Evolutionary conservation across 2,113 vertebrate genomes (phyloP).

Genomic region (Perccottus glenii): DNA sequence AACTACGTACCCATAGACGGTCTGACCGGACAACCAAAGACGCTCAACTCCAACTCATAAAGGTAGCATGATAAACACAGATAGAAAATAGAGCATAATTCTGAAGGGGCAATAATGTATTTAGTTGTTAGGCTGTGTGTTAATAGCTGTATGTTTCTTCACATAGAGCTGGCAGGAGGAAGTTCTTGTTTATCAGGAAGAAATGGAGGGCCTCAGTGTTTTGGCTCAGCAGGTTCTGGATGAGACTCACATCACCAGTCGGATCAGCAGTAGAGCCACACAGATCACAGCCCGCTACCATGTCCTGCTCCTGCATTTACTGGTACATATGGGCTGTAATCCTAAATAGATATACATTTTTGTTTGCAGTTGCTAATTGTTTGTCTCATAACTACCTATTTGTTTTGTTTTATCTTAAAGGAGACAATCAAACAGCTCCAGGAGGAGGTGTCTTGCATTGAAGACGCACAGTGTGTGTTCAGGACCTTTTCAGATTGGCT

Average conservation of each 20-base stretch:
- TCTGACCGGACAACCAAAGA: slow-evolving; percentile 87
- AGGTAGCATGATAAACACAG: slow-evolving; percentile 75
- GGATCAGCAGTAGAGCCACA: slow-evolving; percentile 87
- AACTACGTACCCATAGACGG: slow-evolving; percentile 77
- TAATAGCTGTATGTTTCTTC: slow-evolving; percentile 2
- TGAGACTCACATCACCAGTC: slow-evolving; percentile 85
- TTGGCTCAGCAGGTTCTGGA: slow-evolving; percentile 93
- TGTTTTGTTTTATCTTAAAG: slow-evolving; percentile 64
- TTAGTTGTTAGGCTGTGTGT: background rate
- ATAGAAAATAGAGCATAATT: too few species aligned
- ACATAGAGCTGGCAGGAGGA: slow-evolving; percentile 92
- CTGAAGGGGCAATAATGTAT: background rate
- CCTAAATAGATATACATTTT: background rate
- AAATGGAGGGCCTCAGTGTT: slow-evolving; percentile 89
- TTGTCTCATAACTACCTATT: background rate
- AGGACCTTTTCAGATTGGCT: slow-evolving; percentile 89
- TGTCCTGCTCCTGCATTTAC: slow-evolving; percentile 86
- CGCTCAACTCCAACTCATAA: slow-evolving; percentile 87
- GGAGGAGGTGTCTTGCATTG: slow-evolving; percentile 88
- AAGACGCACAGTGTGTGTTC: slow-evolving; percentile 87
- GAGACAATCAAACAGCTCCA: slow-evolving; percentile 92
- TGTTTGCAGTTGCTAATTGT: background rate
- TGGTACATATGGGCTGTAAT: slow-evolving; percentile 53
- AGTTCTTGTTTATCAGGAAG: slow-evolving; percentile 85
- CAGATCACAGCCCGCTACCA: slow-evolving; percentile 92